Evolutionary conservation across 2,888 invertebrate genomes (phyloP).

Genomic region (Leucophenga montana): DNA sequence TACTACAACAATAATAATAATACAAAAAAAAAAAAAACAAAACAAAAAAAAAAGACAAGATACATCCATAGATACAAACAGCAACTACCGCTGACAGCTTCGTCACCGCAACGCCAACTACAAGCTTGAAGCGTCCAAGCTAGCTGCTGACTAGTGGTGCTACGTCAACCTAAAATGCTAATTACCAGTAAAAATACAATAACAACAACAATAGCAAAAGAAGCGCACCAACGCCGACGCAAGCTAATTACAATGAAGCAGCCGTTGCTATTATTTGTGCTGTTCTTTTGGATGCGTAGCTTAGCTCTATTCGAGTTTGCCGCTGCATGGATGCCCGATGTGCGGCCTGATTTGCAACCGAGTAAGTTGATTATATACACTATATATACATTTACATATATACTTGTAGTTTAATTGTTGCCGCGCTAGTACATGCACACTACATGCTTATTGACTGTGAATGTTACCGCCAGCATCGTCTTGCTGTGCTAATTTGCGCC

Average conservation of each 20-base stretch:
- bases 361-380: constrained; percentile 58
- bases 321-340: constrained; percentile 69
- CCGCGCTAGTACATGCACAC: neutral
- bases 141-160: neutral
- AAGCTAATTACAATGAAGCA: constrained; percentile 26
- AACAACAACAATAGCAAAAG: constrained; percentile 36
- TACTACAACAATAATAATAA: constrained; percentile 31
- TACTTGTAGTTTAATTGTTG: constrained; percentile 10
- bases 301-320: constrained; percentile 26
- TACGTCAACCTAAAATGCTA: constrained; percentile 41
- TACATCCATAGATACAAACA: constrained; percentile 11
- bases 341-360: constrained; percentile 68
- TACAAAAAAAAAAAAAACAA: constrained; percentile 30
- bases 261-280: constrained; percentile 7
- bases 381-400: neutral
- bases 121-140: too few species aligned
- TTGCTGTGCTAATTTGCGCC: neutral
- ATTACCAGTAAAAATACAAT: constrained; percentile 42
- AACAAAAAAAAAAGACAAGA: constrained; percentile 31
- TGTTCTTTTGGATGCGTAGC: constrained; percentile 31
- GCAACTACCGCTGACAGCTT: neutral
- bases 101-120: neutral
- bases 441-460: constrained; percentile 14
- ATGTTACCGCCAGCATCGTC: neutral
- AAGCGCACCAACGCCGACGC: constrained; percentile 31